Evolutionary conservation across 2,113 vertebrate genomes (phyloP).

Genomic region (Coturnix japonica): DNA sequence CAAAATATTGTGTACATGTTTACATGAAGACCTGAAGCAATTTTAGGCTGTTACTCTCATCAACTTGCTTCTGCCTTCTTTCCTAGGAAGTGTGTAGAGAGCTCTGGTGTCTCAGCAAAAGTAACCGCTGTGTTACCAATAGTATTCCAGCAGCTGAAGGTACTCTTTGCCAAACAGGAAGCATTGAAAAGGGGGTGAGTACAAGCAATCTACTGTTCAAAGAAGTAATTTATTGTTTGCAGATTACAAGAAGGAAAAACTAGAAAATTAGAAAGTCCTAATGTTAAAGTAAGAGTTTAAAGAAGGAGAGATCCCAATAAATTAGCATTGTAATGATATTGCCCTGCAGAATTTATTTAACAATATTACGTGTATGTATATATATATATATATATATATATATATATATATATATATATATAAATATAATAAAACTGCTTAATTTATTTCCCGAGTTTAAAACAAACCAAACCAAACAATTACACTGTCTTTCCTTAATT

Average conservation of each 20-base stretch:
- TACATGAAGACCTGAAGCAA: neutral
- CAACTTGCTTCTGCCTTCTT: constrained; percentile 98
- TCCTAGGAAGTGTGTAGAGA: constrained; percentile 99
- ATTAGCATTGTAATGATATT: neutral
- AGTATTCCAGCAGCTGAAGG: constrained; percentile 98
- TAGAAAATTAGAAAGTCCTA: neutral
- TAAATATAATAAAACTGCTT: neutral
- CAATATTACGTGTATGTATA: too few species aligned
- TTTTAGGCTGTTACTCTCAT: constrained; percentile 83
- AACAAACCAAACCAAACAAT: neutral
- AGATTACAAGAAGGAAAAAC: neutral
- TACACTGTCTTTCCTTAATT: neutral
- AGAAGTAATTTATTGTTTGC: neutral
- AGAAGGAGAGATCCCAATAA: neutral
- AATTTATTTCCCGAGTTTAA: neutral
- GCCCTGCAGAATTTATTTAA: neutral
- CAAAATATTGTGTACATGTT: neutral
- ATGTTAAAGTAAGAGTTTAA: neutral
- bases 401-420: too few species aligned
- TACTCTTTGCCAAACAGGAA: constrained; percentile 95
- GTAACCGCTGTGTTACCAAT: constrained; percentile 99
- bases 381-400: neutral
- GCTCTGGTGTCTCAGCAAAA: constrained; percentile 99
- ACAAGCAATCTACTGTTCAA: constrained; percentile 14
- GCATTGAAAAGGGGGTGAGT: constrained; percentile 97